A percentile compares a stretch with the other conserved stretches of the same genome.
phyloP scores from a whole-genome alignment of 1,140 invertebrate species.

The Drosophila varians region DNA sequence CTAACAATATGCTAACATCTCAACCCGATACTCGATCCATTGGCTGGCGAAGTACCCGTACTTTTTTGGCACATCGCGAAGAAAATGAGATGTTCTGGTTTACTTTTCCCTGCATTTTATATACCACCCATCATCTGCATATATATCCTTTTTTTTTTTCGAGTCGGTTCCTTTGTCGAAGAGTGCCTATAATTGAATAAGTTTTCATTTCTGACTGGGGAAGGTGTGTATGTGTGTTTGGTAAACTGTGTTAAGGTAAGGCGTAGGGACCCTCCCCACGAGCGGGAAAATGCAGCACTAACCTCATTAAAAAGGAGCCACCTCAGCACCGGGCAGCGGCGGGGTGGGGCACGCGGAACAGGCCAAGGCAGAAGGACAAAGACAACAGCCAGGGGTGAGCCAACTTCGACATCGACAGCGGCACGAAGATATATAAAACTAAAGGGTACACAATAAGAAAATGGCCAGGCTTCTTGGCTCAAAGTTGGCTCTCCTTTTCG shows the following conservation, averaged over 20 bases:
- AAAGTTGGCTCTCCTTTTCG: background rate
- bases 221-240: slow-evolving; percentile 35
- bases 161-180: slow-evolving; percentile 50
- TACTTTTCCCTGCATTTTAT: slow-evolving; percentile 21
- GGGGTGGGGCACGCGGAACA: background rate
- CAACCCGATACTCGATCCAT: slow-evolving; percentile 47
- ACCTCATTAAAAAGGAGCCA: slow-evolving; percentile 71
- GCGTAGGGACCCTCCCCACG: slow-evolving; percentile 23
- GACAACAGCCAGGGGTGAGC: slow-evolving; percentile 39
- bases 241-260: slow-evolving; percentile 65
- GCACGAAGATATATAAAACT: slow-evolving; percentile 30
- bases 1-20: slow-evolving; percentile 65
- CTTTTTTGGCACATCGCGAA: slow-evolving; percentile 30
- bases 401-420: slow-evolving; percentile 28
- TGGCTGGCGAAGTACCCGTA: slow-evolving; percentile 42
- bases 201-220: slow-evolving; percentile 64
- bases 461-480: background rate
- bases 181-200: slow-evolving; percentile 77
- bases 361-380: slow-evolving; percentile 13
- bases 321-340: slow-evolving; percentile 19
- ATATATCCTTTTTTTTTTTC: slow-evolving; percentile 21
- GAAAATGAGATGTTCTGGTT: slow-evolving; percentile 42
- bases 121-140: background rate
- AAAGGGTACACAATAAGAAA: slow-evolving; percentile 6
- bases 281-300: slow-evolving; percentile 60